A percentile compares a stretch with the other conserved stretches of the same genome.
Conservation (phyloP, 1,140 invertebrate genomes). For the Akabosia matsudoensis region DNA sequence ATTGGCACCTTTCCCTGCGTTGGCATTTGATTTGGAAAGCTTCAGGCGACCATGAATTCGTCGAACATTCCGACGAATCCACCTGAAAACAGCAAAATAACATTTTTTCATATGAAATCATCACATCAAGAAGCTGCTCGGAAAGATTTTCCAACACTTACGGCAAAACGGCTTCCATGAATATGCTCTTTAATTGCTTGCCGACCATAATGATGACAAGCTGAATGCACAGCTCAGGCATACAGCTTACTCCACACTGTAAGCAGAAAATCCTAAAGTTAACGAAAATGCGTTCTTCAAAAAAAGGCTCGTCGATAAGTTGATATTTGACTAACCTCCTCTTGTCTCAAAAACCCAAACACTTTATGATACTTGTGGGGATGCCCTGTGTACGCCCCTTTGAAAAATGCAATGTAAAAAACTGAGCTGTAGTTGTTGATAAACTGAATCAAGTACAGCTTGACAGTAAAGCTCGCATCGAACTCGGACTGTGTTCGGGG, state of each 20-base stretch:
- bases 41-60: too few relatives aligned
- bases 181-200: slow-evolving; percentile 75
- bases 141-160: slow-evolving; percentile 11
- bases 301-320: neutral
- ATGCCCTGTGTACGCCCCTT: slow-evolving; percentile 57
- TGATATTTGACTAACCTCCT: slow-evolving; percentile 11
- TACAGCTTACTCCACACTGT: slow-evolving; percentile 71
- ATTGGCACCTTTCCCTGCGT: too few relatives aligned
- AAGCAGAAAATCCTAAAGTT: slow-evolving; percentile 57
- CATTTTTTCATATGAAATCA: neutral
- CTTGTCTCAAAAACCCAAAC: slow-evolving; percentile 6
- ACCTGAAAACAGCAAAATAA: neutral
- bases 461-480: slow-evolving; percentile 77
- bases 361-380: neutral
- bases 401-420: slow-evolving; percentile 82
- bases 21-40: too few relatives aligned
- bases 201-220: slow-evolving; percentile 81
- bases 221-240: slow-evolving; percentile 78
- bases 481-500: slow-evolving; percentile 80
- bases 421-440: slow-evolving; percentile 82
- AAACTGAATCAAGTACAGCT: slow-evolving; percentile 84
- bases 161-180: slow-evolving; percentile 70
- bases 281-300: neutral
- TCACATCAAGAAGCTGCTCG: too few relatives aligned
- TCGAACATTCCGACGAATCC: too few relatives aligned